Base-by-base conservation (phyloP, 1,140 invertebrate genomes). In the Caerostris extrusa region DNA sequence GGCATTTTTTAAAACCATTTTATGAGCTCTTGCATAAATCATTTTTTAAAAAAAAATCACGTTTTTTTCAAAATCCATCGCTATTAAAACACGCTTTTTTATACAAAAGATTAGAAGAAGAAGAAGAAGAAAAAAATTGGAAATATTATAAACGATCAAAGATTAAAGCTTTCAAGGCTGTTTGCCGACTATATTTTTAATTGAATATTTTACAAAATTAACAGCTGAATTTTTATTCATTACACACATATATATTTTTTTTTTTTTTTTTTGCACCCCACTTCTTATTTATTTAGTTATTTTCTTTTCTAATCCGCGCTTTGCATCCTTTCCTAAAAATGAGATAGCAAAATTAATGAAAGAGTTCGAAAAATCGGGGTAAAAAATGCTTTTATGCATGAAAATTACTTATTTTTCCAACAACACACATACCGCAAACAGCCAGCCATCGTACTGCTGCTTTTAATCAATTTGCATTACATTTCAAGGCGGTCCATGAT, bases 381-480 rank as follows among this genome's bases (percentile, higher is more conserved):
- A 93, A 89, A 93, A 93, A 93, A 87, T 67, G 69, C 53, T 82
- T 82, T 93, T 82, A 89, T 93, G 92, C 64, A 87, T 6, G 85
- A 85, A 93, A 85, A 93, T 89, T 93, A 88, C 77, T 92, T 88
- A 93, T 93, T 93, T 93, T 89, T 93, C 92, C 53, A n/a, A 55
- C 91, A 83, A 34, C 81, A 91, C 61, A 67, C 12, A 67, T n/a
- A 77, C 90, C 64, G 60, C 91, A 93, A 90, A 87, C 67, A 85
- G 81, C 83, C 91, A 93, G 77, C 77, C 67, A 85, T 58, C 83
- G 88, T 8, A 50, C 8, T 57, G 19, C 83, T 55, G 91, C 91
- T 93, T 93, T 93, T 93, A 93, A 93, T 93, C 92, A 93, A 93
- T 93, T 93, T 93, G 92, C 92, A 93, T 93, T 93, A 93, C 92